These are phyloP conservation scores for Plectropomus leopardus DNA, from an alignment of 2,113 vertebrate genomes.

Conservation along the genomic window DNA sequence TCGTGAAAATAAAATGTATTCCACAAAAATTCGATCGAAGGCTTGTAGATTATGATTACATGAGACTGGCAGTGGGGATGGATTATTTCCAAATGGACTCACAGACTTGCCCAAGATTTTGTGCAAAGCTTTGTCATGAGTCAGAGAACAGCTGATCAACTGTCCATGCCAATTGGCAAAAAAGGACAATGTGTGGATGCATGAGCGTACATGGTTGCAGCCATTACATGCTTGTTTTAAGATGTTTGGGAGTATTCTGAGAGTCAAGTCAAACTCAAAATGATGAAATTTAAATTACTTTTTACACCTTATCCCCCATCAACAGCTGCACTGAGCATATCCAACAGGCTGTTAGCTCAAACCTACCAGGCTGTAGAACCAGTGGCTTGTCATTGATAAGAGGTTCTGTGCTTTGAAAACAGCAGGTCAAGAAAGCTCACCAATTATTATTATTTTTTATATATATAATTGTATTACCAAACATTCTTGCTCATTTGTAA, in stretches of 20 bases:
- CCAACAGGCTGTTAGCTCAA: slow-evolving; percentile 19
- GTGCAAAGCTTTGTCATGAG: no score
- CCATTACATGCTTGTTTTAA: neutral
- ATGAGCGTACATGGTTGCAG: no score
- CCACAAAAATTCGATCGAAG: neutral
- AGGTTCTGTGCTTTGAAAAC: slow-evolving; percentile 23
- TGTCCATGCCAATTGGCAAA: no score
- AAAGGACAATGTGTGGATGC: no score
- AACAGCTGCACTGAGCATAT: slow-evolving; percentile 9
- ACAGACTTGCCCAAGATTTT: no score
- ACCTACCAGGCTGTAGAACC: neutral
- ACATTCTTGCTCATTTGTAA: slow-evolving; percentile 12
- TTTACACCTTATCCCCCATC: slow-evolving; percentile 10
- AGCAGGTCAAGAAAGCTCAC: slow-evolving; percentile 12
- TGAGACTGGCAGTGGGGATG: no score
- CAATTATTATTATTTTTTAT: slow-evolving; percentile 14
- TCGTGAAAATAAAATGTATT: neutral
- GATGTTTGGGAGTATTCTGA: neutral
- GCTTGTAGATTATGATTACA: neutral
- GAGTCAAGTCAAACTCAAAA: neutral
- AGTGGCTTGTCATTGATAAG: neutral
- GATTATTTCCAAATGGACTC: no score
- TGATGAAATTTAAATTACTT: neutral
- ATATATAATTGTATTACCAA: slow-evolving; percentile 21
- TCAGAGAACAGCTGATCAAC: no score